phyloP scores from a whole-genome alignment of 2,113 vertebrate species.

The Cyanistes caeruleus region DNA sequence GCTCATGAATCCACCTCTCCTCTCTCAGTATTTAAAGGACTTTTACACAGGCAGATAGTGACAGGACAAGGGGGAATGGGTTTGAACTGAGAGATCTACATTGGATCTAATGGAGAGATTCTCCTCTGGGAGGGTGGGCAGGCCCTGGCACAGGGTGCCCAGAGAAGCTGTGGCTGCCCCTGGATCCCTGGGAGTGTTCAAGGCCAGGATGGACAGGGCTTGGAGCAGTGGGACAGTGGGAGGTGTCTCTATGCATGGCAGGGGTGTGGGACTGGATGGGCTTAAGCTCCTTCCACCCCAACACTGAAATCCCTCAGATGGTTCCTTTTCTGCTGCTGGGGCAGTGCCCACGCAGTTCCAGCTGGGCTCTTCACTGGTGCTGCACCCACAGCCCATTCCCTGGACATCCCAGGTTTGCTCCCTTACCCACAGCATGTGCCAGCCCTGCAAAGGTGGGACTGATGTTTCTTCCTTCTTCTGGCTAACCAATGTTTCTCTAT shows the following conservation, averaged over 20 bases:
- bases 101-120: background rate
- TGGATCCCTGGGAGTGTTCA: background rate
- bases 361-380: background rate
- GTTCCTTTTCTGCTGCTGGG: too few relatives aligned
- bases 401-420: accelerated
- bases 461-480: background rate
- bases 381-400: background rate
- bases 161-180: background rate
- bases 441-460: background rate
- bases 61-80: background rate
- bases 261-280: accelerated
- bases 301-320: background rate
- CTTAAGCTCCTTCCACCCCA: background rate
- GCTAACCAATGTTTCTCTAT: background rate
- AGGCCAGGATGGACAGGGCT: accelerated
- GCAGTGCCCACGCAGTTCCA: background rate
- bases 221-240: accelerated
- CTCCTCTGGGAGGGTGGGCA: accelerated
- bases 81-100: background rate
- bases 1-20: accelerated
- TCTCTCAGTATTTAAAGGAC: background rate
- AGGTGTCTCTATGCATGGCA: background rate
- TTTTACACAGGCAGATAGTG: background rate
- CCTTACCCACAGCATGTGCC: background rate
- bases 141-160: background rate